Evolutionary conservation across 2,113 vertebrate species (phyloP), one percentile per base, ranked within the genome.

Genomic region (Hemiprocne comata): DNA sequence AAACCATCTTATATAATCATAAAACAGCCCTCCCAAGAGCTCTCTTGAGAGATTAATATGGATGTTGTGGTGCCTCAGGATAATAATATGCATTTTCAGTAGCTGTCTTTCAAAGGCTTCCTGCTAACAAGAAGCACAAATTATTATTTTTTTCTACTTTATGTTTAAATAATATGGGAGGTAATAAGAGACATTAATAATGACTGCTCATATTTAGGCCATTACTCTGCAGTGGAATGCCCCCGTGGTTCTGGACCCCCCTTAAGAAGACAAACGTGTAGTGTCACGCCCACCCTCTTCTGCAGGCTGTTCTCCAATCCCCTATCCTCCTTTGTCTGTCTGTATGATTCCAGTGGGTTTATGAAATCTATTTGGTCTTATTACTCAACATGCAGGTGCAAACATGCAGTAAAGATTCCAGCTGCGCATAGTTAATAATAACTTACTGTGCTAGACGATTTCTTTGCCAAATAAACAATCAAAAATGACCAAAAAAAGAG

Each of bases 391-490:
- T 75, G 88, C 94, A 92, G 71, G 90, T 94, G 90, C 69, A 95
- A 94, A 87, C 72, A 90, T 24, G 64, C 48, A 84, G 65, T 50
- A 89, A 94, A 95, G 44, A 72, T 92, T 94, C 88, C 95, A 95
- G 83, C 61, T 95, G 93, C 50, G 36, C 74, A 44, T 38, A 62
- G 19, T 82, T 70, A 71, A 87, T 80, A 46, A 29, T 91, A 73
- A 77, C 26, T 76, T 83, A 48, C n/a, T 73, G 15, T 48, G 18
- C 33, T 91, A 89, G 85, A 70, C 33, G 80, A 55, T 28, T 53
- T 29, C 44, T 69, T 79, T 78, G 44, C 33, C 38, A 90, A 76
- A 55, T 50, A 50, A 24, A n/a, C 53, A 17, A 62, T 9, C 2
- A 48, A 75, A 50, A 54, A 54, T 14, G 2, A 36, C 4, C 12